phyloP scores from a whole-genome alignment of 2,797 vertebrate genomes.

The Pampus argenteus region DNA sequence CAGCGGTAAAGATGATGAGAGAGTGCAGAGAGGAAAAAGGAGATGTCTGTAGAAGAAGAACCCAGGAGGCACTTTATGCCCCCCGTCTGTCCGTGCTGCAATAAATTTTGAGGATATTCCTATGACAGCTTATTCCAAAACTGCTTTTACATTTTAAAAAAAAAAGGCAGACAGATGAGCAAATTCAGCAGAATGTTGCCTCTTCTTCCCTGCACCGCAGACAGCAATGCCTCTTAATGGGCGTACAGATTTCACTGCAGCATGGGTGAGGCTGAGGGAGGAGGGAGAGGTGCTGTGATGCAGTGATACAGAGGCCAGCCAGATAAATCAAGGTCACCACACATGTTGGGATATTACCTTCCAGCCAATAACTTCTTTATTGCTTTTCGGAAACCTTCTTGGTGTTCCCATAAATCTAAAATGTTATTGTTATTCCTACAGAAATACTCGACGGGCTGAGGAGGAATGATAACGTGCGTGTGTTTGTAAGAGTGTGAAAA shows the following conservation, averaged over 20 bases:
- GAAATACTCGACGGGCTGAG: slow-evolving; percentile 46
- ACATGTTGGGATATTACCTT: slow-evolving; percentile 80
- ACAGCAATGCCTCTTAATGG: slow-evolving; percentile 74
- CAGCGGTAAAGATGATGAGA: slow-evolving; percentile 14
- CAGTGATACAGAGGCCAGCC: slow-evolving; percentile 72
- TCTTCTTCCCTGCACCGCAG: slow-evolving; percentile 59
- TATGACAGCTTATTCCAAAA: slow-evolving; percentile 59
- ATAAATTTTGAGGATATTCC: slow-evolving; percentile 42
- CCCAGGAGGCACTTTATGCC: slow-evolving; percentile 36
- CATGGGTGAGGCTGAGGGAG: slow-evolving; percentile 77
- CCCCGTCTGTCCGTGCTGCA: slow-evolving; percentile 36
- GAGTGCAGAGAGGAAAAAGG: slow-evolving; percentile 48
- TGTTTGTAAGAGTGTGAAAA: slow-evolving; percentile 15
- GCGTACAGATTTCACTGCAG: slow-evolving; percentile 79
- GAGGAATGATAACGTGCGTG: slow-evolving; percentile 34
- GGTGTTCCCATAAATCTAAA: slow-evolving; percentile 77
- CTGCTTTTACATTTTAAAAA: slow-evolving; percentile 65
- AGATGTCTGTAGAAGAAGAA: slow-evolving; percentile 37
- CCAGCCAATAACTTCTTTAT: slow-evolving; percentile 84
- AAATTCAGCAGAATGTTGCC: slow-evolving; percentile 68
- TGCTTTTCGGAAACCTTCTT: slow-evolving; percentile 79
- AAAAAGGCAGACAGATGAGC: slow-evolving; percentile 64
- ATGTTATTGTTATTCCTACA: slow-evolving; percentile 71
- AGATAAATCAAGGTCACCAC: slow-evolving; percentile 83
- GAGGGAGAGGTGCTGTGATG: slow-evolving; percentile 73